These are phyloP conservation scores for Patella ulyssiponensis DNA, from an alignment of 2,888 invertebrate genomes.

Conservation along the genomic window DNA sequence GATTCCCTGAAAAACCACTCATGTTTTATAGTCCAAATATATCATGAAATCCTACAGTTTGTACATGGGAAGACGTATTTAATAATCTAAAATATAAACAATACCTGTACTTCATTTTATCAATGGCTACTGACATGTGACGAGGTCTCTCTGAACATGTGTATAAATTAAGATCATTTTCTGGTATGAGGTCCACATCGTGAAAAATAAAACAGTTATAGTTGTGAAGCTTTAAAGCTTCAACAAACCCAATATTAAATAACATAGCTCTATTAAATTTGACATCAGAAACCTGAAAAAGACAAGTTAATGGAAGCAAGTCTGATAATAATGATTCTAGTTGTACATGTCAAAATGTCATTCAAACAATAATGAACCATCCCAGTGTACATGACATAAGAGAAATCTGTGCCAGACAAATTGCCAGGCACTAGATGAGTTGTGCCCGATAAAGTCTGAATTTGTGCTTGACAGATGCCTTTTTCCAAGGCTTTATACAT, in stretches of 20 bases:
- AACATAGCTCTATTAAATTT: slow-evolving; percentile 92
- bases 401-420: neutral
- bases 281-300: slow-evolving; percentile 43
- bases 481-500: too few species aligned
- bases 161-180: slow-evolving; percentile 93
- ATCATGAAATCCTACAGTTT: too few species aligned
- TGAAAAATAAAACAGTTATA: slow-evolving; percentile 93
- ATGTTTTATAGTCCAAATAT: too few species aligned
- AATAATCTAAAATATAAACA: slow-evolving; percentile 12
- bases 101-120: slow-evolving; percentile 78
- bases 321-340: too few species aligned
- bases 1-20: too few species aligned
- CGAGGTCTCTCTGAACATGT: slow-evolving; percentile 90
- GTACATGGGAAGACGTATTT: too few species aligned
- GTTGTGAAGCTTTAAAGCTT: slow-evolving; percentile 84
- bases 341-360: too few species aligned
- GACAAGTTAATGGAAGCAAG: too few species aligned
- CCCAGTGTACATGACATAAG: neutral
- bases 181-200: slow-evolving; percentile 93
- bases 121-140: slow-evolving; percentile 93
- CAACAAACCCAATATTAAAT: slow-evolving; percentile 95
- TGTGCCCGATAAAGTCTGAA: too few species aligned
- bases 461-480: too few species aligned
- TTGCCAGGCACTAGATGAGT: too few species aligned
- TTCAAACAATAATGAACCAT: too few species aligned